Evolutionary conservation across 1,140 invertebrate species (phyloP).

Genomic region (Sarcophaga bullata): DNA sequence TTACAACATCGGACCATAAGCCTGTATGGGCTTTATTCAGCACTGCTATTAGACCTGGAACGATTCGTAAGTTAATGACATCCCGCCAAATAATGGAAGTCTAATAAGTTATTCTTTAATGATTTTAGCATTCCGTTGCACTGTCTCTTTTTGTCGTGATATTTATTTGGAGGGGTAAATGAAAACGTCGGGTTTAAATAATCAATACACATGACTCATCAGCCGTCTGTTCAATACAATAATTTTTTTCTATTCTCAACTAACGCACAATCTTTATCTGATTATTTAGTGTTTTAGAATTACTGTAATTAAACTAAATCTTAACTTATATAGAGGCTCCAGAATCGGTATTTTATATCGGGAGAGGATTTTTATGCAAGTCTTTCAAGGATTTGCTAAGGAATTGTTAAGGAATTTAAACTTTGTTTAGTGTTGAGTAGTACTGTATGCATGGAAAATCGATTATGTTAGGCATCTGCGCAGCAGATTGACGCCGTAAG

Average conservation of each 20-base stretch:
- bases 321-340: conserved; percentile 8
- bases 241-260: conserved; percentile 55
- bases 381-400: background rate
- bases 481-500: too few relatives aligned
- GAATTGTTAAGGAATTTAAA: too few relatives aligned
- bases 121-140: conserved; percentile 80
- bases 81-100: too few relatives aligned
- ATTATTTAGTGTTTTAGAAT: background rate
- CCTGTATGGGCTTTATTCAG: conserved; percentile 93
- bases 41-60: conserved; percentile 81
- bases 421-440: too few relatives aligned
- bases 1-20: conserved; percentile 92
- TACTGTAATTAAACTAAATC: background rate
- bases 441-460: too few relatives aligned
- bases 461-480: too few relatives aligned
- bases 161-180: conserved; percentile 89
- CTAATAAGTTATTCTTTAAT: conserved; percentile 1
- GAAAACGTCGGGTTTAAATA: conserved; percentile 77
- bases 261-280: background rate
- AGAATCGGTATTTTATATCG: background rate
- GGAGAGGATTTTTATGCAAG: background rate
- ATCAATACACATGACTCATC: conserved; percentile 76
- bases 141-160: conserved; percentile 85
- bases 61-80: conserved; percentile 79
- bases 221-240: conserved; percentile 78